phyloP scores from a whole-genome alignment of 2,797 vertebrate genomes.

The Micropoecilia bifurca region DNA sequence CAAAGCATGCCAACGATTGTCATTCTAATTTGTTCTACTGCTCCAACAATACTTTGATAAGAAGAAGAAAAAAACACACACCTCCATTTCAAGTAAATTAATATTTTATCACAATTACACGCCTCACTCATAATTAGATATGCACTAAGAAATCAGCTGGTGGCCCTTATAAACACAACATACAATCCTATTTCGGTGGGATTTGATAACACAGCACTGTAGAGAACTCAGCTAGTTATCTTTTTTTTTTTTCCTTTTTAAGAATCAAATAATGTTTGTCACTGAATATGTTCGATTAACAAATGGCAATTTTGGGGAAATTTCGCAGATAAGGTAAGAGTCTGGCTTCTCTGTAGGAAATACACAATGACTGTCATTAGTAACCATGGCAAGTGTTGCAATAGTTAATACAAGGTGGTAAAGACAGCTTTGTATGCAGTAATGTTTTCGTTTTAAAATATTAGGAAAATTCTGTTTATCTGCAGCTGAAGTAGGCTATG shows the following conservation, averaged over 20 bases:
- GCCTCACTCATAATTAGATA: neutral
- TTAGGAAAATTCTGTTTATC: neutral
- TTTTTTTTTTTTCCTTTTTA: too few relatives aligned
- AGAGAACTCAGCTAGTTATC: neutral
- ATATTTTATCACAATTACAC: neutral
- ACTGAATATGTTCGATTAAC: neutral
- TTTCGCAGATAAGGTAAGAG: neutral
- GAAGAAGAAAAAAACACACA: neutral
- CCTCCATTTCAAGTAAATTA: neutral
- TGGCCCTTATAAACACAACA: neutral
- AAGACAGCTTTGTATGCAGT: neutral
- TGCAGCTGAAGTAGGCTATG: too few relatives aligned
- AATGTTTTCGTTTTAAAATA: neutral
- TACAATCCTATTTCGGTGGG: neutral
- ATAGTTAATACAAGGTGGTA: neutral
- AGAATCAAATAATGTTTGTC: neutral
- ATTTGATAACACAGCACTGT: neutral
- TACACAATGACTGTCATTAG: neutral
- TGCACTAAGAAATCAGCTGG: neutral
- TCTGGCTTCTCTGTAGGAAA: neutral
- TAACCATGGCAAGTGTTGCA: neutral
- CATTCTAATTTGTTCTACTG: neutral
- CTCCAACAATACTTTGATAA: neutral
- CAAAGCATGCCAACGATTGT: neutral
- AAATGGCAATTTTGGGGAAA: neutral